Evolutionary conservation across 1,140 invertebrate species (phyloP), one percentile per base, ranked within the genome.

Genomic region (Aphidius gifuensis): DNA sequence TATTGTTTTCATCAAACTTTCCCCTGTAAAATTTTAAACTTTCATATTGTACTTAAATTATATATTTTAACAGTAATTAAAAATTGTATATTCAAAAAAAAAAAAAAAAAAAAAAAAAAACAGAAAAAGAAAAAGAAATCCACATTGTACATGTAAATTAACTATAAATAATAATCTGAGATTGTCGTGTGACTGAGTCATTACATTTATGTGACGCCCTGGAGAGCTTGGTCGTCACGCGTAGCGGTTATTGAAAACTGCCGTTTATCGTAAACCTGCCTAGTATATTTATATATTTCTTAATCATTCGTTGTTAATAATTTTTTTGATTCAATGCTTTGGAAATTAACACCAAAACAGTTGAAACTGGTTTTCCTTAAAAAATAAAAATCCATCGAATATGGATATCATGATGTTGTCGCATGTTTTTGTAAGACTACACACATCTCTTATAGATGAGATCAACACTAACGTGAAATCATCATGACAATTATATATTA

Each of bases 201-300:
- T 50, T 57, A 50, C 44, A n/a, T 42, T 50, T 39, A 63, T 48
- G 53, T 55, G 56, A 58, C 43, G 61, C 61, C 56, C 48, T 38
- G 55, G 53, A 62, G 45, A 62, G 45, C 45, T 43, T 43, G 39
- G 21, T 55, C 61, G 23, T 44, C 50, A 60, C 59, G 50, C 47
- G 43, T 62, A 63, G 56, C 56, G 56, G 48, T 63, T 58, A 58
- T 63, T 57, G 57, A 63, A 62, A 58, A 56, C 49, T 55, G 55
- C 61, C 56, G 54, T 57, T 62, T 62, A 62, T 62, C n/a, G 9
- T 58, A n/a, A 11, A 39, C 51, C 9, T 38, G 23, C 32, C 53
- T 39, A 21, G 16, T 16, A 16, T 16, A 16, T 16, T 16, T 23
- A n/a, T 16, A 21, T 49, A 21, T 49, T 56, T 47, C 9, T 62